A percentile compares a stretch with the other conserved stretches of the same genome.
These are phyloP conservation scores for Mizuhopecten yessoensis DNA, from an alignment of 1,140 invertebrate species.

Conservation along the genomic window DNA sequence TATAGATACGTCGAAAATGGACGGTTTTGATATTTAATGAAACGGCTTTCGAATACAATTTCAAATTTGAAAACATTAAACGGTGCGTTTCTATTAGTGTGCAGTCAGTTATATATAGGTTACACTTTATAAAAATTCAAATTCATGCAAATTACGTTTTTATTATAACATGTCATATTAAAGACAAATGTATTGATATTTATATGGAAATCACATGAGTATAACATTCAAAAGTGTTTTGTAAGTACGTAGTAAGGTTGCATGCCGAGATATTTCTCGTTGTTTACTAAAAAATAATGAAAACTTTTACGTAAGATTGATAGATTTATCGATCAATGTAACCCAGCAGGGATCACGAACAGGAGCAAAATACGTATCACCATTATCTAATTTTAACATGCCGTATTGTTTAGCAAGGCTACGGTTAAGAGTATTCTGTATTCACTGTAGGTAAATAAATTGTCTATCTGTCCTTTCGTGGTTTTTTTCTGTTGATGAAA, in stretches of 20 bases:
- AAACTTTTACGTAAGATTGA: not conserved
- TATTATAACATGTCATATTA: conserved; percentile 4
- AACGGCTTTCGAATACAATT: too few relatives aligned
- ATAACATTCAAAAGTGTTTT: not conserved
- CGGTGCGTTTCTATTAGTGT: not conserved
- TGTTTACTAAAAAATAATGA: not conserved
- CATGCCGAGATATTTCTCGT: not conserved
- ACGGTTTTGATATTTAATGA: too few relatives aligned
- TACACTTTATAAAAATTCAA: conserved; percentile 15
- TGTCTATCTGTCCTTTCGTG: not conserved
- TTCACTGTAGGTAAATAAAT: not conserved
- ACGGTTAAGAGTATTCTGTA: too few relatives aligned
- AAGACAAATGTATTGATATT: not conserved
- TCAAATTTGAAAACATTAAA: too few relatives aligned
- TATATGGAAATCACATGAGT: not conserved
- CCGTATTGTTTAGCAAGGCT: too few relatives aligned
- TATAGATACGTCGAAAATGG: too few relatives aligned
- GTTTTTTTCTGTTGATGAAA: not conserved
- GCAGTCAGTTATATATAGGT: not conserved
- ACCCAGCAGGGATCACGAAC: not conserved
- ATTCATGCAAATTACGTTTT: not conserved
- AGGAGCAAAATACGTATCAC: too few relatives aligned
- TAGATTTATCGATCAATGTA: not conserved
- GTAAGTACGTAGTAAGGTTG: too few relatives aligned
- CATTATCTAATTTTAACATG: too few relatives aligned